phyloP scores from a whole-genome alignment of 1,140 invertebrate genomes.

The Hylaeus volcanicus region DNA sequence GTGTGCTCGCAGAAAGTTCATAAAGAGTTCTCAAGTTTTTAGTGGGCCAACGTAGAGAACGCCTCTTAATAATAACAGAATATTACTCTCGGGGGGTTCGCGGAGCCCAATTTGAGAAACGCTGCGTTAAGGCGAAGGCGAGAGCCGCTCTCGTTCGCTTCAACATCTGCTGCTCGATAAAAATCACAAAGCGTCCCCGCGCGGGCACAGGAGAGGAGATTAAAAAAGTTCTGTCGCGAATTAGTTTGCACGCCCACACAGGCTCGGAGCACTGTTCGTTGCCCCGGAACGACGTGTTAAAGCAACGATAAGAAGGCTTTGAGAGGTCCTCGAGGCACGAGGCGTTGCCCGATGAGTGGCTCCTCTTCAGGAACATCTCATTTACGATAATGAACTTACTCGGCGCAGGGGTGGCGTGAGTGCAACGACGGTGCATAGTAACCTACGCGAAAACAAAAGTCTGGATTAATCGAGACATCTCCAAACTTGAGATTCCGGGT shows the following conservation, averaged over 20 bases:
- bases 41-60: too few relatives aligned
- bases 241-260: conserved; percentile 44
- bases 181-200: conserved; percentile 21
- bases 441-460: conserved; percentile 15
- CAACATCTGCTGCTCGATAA: background rate
- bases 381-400: conserved; percentile 66
- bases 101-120: background rate
- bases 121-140: background rate
- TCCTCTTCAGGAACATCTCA: conserved; percentile 59
- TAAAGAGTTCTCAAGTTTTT: too few relatives aligned
- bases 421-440: background rate
- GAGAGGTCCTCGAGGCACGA: conserved; percentile 40
- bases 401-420: background rate
- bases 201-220: conserved; percentile 12
- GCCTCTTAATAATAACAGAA: too few relatives aligned
- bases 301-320: conserved; percentile 63
- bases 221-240: conserved; percentile 45
- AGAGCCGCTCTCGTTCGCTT: background rate
- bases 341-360: conserved; percentile 54
- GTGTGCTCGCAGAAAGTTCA: too few relatives aligned
- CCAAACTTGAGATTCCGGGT: too few relatives aligned
- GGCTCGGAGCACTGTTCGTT: conserved; percentile 27
- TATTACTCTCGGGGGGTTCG: too few relatives aligned
- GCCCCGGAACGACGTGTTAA: conserved; percentile 60
- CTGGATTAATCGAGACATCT: background rate